Percentiles rank a stretch among this genome's conserved stretches.
Conservation (phyloP, 1,140 invertebrate genomes). For the Zaprionus ghesquierei region DNA sequence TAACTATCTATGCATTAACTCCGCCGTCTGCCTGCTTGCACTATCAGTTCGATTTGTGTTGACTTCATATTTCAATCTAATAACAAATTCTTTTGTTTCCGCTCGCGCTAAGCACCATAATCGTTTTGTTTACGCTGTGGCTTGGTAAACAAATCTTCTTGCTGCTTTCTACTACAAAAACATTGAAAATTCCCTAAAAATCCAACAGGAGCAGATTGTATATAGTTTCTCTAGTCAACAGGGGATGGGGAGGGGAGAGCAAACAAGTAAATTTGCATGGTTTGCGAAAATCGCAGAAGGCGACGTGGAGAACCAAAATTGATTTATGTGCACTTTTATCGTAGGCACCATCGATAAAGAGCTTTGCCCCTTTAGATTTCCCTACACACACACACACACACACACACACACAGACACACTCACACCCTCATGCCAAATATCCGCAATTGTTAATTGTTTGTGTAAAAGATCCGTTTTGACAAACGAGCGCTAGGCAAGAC, state of each 20-base stretch:
- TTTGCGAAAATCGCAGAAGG: conserved; percentile 9
- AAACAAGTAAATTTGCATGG: conserved; percentile 23
- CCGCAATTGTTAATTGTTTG: conserved; percentile 43
- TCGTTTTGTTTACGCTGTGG: conserved; percentile 28
- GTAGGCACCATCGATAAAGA: conserved; percentile 19
- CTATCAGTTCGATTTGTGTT: background rate
- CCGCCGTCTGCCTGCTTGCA: background rate
- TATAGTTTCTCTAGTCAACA: background rate
- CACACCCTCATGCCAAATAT: background rate
- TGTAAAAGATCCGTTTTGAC: conserved; percentile 55
- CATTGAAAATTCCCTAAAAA: background rate
- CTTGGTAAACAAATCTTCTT: conserved; percentile 26
- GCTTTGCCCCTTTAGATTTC: background rate
- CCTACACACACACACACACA: background rate
- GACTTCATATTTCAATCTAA: conserved; percentile 26
- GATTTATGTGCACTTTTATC: conserved; percentile 36
- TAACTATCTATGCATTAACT: background rate
- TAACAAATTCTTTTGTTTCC: conserved; percentile 22
- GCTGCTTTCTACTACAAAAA: background rate
- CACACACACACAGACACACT: background rate
- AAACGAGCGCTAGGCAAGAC: conserved; percentile 36
- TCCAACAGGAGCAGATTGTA: background rate
- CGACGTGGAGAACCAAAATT: conserved; percentile 2
- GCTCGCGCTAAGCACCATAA: conserved; percentile 9
- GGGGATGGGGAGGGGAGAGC: background rate